A percentile compares a stretch with the other conserved stretches of the same genome.
Conservation (phyloP, 2,797 vertebrate species). For the Hozukius guyotensis region DNA sequence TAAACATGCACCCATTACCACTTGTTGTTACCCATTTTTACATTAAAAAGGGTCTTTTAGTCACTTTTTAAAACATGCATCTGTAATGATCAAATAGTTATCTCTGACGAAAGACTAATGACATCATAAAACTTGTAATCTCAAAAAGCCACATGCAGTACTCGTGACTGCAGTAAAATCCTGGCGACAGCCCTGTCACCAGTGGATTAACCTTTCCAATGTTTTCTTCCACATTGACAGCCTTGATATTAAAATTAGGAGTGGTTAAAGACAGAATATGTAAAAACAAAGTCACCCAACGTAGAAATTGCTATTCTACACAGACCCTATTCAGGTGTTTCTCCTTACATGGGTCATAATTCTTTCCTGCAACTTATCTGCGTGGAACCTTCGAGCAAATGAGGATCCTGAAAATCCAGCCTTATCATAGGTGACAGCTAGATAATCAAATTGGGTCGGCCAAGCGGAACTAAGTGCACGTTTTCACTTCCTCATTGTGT, state of each 20-base stretch:
- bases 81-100: neutral
- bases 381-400: neutral
- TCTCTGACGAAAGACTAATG: neutral
- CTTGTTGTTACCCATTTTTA: neutral
- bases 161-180: constrained; percentile 10
- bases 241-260: neutral
- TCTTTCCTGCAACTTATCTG: neutral
- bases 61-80: neutral
- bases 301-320: neutral
- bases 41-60: neutral
- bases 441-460: constrained; percentile 19
- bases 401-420: neutral
- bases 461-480: neutral
- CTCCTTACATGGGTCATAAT: neutral
- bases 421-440: constrained; percentile 2
- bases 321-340: neutral
- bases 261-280: neutral
- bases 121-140: neutral
- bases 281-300: neutral
- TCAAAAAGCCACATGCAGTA: constrained; percentile 4
- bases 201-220: neutral
- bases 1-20: neutral
- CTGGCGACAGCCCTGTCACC: neutral
- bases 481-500: constrained; percentile 40
- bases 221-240: neutral